Evolutionary conservation across 2,888 invertebrate genomes (phyloP).

Genomic region (Eilema caniola): DNA sequence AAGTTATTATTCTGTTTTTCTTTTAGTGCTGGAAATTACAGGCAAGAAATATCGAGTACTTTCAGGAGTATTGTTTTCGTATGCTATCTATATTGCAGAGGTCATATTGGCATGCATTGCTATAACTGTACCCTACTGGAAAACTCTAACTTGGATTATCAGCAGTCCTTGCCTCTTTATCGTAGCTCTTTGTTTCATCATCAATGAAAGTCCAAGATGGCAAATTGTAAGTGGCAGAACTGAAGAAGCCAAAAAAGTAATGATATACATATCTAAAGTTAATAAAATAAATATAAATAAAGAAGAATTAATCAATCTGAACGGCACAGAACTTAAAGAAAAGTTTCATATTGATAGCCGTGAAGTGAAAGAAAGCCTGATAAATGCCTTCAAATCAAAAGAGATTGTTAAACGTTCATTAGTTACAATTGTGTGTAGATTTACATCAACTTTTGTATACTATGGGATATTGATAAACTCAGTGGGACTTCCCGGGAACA

Average conservation of each 20-base stretch:
- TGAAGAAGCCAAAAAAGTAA: slow-evolving; percentile 63
- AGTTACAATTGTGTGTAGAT: slow-evolving; percentile 62
- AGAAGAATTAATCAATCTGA: slow-evolving; percentile 61
- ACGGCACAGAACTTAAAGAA: slow-evolving; percentile 60
- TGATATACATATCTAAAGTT: slow-evolving; percentile 61
- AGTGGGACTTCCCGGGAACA: slow-evolving; percentile 74
- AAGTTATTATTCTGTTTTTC: background rate
- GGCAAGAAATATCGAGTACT: slow-evolving; percentile 66
- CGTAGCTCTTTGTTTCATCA: slow-evolving; percentile 59
- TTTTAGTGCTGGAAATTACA: slow-evolving; percentile 75
- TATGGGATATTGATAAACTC: slow-evolving; percentile 76
- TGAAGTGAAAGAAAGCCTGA: slow-evolving; percentile 63
- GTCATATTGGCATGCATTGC: slow-evolving; percentile 69
- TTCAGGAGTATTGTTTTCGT: slow-evolving; percentile 71
- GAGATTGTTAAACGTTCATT: slow-evolving; percentile 66
- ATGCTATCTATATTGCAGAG: slow-evolving; percentile 72
- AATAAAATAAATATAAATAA: slow-evolving; percentile 68
- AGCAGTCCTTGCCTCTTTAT: slow-evolving; percentile 70
- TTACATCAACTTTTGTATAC: slow-evolving; percentile 73
- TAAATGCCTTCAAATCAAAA: slow-evolving; percentile 64
- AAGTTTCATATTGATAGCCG: slow-evolving; percentile 67
- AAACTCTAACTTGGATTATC: slow-evolving; percentile 66
- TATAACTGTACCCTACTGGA: slow-evolving; percentile 74
- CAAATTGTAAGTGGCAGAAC: slow-evolving; percentile 70
- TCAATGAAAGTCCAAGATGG: slow-evolving; percentile 78